These are phyloP conservation scores for Megaleporinus macrocephalus DNA, from an alignment of 2,113 vertebrate species.

Conservation along the genomic window DNA sequence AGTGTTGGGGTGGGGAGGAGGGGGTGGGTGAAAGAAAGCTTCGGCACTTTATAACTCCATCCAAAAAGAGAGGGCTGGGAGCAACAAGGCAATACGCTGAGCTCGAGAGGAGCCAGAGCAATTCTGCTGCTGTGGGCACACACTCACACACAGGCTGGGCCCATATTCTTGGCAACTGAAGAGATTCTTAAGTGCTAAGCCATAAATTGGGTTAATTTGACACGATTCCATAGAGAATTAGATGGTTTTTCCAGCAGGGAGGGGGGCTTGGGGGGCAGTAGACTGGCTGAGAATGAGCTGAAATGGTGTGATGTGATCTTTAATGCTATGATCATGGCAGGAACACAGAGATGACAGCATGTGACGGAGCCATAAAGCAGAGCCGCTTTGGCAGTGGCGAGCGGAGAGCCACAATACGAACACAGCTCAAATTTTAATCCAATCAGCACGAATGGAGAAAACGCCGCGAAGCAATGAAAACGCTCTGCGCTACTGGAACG, in stretches of 20 bases:
- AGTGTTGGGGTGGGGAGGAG: too few species aligned
- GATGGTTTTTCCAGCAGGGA: constrained; percentile 69
- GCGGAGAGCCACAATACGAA: constrained; percentile 33
- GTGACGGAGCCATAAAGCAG: constrained; percentile 67
- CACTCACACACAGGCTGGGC: constrained; percentile 59
- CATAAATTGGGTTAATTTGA: constrained; percentile 83
- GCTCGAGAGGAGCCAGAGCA: constrained; percentile 58
- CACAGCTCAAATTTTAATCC: constrained; percentile 45
- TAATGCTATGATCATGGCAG: constrained; percentile 64
- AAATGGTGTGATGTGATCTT: constrained; percentile 75
- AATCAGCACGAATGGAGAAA: constrained; percentile 46
- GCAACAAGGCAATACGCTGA: constrained; percentile 57
- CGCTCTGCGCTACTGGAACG: constrained; percentile 12
- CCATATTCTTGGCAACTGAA: constrained; percentile 75
- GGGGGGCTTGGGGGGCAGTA: constrained; percentile 72
- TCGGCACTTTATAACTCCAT: constrained; percentile 65
- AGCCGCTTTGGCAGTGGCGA: constrained; percentile 41
- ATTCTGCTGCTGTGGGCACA: constrained; percentile 65
- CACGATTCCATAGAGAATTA: constrained; percentile 74
- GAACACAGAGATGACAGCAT: constrained; percentile 68
- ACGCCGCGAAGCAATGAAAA: constrained; percentile 40
- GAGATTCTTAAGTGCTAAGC: constrained; percentile 79
- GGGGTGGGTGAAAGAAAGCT: constrained; percentile 56
- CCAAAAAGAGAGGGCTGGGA: constrained; percentile 63
- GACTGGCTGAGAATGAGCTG: constrained; percentile 74